Evolutionary conservation across 1,140 invertebrate genomes (phyloP).

Genomic region (Hetaerina americana): DNA sequence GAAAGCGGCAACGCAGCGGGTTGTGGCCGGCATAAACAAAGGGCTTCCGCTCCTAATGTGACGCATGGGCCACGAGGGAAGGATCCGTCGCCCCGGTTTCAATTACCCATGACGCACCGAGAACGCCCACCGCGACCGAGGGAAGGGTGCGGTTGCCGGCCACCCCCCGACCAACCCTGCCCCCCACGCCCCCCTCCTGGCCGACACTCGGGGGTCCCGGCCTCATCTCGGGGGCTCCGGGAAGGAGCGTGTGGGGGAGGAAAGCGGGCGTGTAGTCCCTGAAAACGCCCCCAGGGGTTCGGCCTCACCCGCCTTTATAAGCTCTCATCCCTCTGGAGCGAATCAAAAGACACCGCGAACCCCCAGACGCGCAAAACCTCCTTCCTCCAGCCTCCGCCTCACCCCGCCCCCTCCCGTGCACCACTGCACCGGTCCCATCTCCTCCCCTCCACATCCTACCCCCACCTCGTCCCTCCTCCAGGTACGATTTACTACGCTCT

Average conservation of each 20-base stretch:
- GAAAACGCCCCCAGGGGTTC: no score
- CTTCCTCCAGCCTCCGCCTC: neutral
- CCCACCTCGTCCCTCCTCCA: neutral
- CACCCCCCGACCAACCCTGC: neutral
- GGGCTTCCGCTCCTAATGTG: neutral
- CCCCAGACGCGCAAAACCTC: no score
- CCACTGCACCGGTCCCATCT: neutral
- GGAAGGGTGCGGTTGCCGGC: neutral
- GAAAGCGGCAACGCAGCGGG: neutral
- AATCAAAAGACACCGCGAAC: neutral
- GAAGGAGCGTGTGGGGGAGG: no score
- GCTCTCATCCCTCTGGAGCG: no score
- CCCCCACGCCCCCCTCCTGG: neutral
- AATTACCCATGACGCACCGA: neutral
- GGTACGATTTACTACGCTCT: neutral
- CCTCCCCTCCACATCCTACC: neutral
- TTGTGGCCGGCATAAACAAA: neutral
- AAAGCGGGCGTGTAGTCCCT: no score
- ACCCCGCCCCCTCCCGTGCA: neutral
- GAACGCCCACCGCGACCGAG: neutral
- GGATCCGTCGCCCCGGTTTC: neutral
- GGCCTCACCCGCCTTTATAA: no score
- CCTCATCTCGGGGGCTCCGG: no score
- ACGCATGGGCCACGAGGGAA: neutral
- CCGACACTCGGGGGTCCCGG: no score